Evolutionary conservation across 2,113 vertebrate species (phyloP).

Genomic region (Hassar affinis): DNA sequence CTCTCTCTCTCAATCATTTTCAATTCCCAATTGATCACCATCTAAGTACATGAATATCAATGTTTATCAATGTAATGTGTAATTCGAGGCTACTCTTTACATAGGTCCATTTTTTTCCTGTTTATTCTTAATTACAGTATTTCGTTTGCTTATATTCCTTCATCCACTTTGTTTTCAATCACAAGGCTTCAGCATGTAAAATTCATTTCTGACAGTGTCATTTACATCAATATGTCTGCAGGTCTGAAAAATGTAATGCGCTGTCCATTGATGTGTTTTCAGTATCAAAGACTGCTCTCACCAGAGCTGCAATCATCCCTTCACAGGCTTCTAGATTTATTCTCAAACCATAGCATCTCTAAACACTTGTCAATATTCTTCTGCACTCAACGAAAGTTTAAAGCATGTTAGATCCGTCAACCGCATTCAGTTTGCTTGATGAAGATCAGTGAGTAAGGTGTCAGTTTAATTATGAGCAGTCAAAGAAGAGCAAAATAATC

Average conservation of each 20-base stretch:
- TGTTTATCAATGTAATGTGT: no score
- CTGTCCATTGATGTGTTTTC: background rate
- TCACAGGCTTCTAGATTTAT: conserved; percentile 10
- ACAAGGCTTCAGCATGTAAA: conserved; percentile 21
- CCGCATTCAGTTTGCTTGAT: conserved; percentile 13
- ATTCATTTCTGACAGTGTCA: conserved; percentile 29
- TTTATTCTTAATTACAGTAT: conserved; percentile 15
- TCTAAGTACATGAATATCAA: background rate
- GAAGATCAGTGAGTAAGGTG: conserved; percentile 25
- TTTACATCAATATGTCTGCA: conserved; percentile 43
- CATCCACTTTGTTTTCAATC: conserved; percentile 27
- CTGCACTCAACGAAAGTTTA: conserved; percentile 15
- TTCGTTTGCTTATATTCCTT: conserved; percentile 14
- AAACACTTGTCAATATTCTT: conserved; percentile 27
- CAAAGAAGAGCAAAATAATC: conserved; percentile 27
- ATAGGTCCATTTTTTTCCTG: background rate
- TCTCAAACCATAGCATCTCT: conserved; percentile 17
- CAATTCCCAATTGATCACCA: background rate
- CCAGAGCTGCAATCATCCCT: conserved; percentile 11
- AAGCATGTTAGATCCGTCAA: background rate
- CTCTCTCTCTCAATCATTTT: background rate
- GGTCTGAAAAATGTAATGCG: conserved; percentile 14
- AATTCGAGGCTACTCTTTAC: background rate
- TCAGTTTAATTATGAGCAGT: conserved; percentile 22
- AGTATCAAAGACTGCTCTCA: conserved; percentile 15